Evolutionary conservation across 2,113 vertebrate genomes (phyloP), one percentile per base, ranked within the genome.

Genomic region (Melanotaenia duboulayi): DNA sequence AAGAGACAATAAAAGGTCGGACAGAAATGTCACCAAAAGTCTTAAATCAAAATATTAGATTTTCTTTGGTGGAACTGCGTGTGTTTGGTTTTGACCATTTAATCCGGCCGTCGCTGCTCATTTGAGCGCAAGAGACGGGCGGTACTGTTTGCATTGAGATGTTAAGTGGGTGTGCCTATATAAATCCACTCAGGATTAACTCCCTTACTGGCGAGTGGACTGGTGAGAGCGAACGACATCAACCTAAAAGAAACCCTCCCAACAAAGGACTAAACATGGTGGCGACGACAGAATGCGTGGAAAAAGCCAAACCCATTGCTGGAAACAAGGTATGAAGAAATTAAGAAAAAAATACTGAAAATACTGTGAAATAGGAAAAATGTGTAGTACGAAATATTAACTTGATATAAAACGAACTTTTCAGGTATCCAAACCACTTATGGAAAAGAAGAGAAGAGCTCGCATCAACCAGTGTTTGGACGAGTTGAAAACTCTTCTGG

Each of bases 401-500:
- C 17, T 49, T 37, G 35, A 28, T 6, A 28, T n/a, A 35, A 35
- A 35, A 35, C 8, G 32, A 7, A 35, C 40, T 48, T 17, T 23
- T 1, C 82, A 96, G 96, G 92, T 96, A 11, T 96, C 96, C 67
- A 97, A 97, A 84, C 96, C 96, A 0, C 77, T 96, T 6, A 96
- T 96, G 96, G 96, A 97, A 78, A 97, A 96, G 87, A 95, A 95
- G 81, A 90, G 96, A 71, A 87, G 96, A 19, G 96, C 96, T 0
- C 94, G 96, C 11, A 97, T 97, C 50, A 97, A 97, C 55, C 89
- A 94, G 44, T 96, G 94, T 17, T 83, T 97, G 87, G 95, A 96
- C 44, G 95, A 97, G 81, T 88, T 97, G 50, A 95, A 94, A 69
- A 80, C 77, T 0, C 87, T 97, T 14, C 89, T 97, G 74, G 95